phyloP scores from a whole-genome alignment of 2,888 invertebrate species.

The Nowickia ferox region DNA sequence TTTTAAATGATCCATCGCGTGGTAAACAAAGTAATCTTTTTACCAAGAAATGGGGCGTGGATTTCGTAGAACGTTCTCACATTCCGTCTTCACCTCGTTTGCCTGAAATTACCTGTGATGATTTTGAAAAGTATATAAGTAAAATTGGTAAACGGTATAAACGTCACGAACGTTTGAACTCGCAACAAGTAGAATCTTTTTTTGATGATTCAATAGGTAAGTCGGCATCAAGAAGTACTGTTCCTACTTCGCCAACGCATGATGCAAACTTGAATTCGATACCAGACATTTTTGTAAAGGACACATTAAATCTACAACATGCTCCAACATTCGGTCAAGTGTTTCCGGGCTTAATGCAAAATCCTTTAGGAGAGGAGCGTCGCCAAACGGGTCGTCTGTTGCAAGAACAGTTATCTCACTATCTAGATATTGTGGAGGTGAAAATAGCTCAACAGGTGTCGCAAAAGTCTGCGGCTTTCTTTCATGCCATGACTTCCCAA shows the following conservation, averaged over 20 bases:
- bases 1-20: conserved; percentile 96
- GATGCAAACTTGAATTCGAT: conserved; percentile 86
- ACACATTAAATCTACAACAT: conserved; percentile 90
- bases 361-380: conserved; percentile 76
- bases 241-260: conserved; percentile 73
- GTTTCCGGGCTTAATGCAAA: conserved; percentile 87
- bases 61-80: conserved; percentile 92
- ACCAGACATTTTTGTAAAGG: conserved; percentile 93
- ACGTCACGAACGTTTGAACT: conserved; percentile 85
- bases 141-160: conserved; percentile 88
- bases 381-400: conserved; percentile 86
- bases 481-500: conserved; percentile 99
- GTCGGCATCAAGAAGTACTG: conserved; percentile 7
- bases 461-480: conserved; percentile 97
- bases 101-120: conserved; percentile 91
- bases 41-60: conserved; percentile 98
- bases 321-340: conserved; percentile 92
- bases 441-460: conserved; percentile 84
- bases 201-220: conserved; percentile 58
- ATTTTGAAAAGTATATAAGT: conserved; percentile 94
- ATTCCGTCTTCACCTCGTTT: conserved; percentile 91
- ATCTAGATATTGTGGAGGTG: conserved; percentile 95
- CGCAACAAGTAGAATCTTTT: conserved; percentile 71
- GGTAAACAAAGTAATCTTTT: conserved; percentile 96
- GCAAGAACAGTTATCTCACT: conserved; percentile 96